Evolutionary conservation across 1,140 invertebrate genomes (phyloP), one percentile per base, ranked within the genome.

Genomic region (Portunus trituberculatus): DNA sequence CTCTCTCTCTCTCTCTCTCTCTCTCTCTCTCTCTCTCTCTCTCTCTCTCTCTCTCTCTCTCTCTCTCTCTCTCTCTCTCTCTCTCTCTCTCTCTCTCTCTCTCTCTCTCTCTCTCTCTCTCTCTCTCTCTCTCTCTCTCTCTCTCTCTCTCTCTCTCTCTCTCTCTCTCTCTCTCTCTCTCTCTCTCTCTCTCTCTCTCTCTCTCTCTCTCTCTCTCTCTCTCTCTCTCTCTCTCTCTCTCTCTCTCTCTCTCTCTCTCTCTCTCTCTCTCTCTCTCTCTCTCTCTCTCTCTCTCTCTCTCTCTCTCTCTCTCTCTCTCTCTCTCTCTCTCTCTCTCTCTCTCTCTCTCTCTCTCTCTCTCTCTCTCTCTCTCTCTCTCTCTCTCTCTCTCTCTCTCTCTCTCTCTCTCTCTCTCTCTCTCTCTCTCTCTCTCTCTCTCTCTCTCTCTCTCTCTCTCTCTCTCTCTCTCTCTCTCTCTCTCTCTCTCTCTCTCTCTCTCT

Each of bases 391-490:
- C 67, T 76, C 67, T 76, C 67, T 76, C 67, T 76, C 67, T n/a
- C 67, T 76, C 67, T n/a, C 67, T 76, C 67, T 76, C 67, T n/a
- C 67, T 76, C 67, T n/a, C 67, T 76, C 67, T 59, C 16, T 59
- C 16, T 59, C 12, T 59, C 16, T 59, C 52, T 59, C 16, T 59
- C 16, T 59, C 12, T 59, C 16, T 59, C 52, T 59, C 16, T 59
- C 16, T 59, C 12, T 59, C 16, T 59, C 52, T 20, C 52, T 59
- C 52, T 59, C 52, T 59, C 52, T 59, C n/a, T 76, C 67, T n/a
- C 67, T 76, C n/a, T 76, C 67, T 76, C 67, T 76, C 67, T n/a
- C 67, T 76, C 67, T 76, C 67, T 76, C 67, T 76, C 67, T 76
- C 67, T n/a, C 67, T 76, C 67, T n/a, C 67, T 76, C 67, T 76